Percentiles rank a stretch among this genome's conserved stretches.
These are phyloP conservation scores for Nannoperca obscura DNA, from an alignment of 2,797 vertebrate species.

Conservation along the genomic window DNA sequence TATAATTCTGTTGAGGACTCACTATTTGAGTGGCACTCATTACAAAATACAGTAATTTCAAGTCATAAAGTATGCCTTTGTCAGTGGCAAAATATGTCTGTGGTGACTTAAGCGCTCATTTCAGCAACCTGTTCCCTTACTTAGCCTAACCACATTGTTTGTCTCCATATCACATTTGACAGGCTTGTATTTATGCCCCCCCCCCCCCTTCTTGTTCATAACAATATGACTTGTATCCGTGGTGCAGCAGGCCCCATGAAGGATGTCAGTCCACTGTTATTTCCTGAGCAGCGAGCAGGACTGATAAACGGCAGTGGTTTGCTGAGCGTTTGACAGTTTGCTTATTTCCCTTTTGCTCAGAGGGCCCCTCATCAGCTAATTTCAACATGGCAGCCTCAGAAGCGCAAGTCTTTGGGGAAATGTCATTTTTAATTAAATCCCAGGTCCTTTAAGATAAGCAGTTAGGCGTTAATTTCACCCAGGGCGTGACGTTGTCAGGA, in stretches of 20 bases:
- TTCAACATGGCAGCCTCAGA: conserved; percentile 84
- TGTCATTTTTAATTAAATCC: conserved; percentile 91
- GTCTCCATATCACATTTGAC: conserved; percentile 74
- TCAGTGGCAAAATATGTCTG: conserved; percentile 35
- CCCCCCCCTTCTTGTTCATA: conserved; percentile 59
- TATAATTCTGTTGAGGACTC: conserved; percentile 35
- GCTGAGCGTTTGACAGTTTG: conserved; percentile 84
- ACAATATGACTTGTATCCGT: conserved; percentile 63
- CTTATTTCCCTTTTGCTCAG: conserved; percentile 83
- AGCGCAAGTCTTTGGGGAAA: conserved; percentile 85
- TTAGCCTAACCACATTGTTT: conserved; percentile 63
- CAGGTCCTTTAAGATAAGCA: conserved; percentile 87
- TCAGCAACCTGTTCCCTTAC: conserved; percentile 49
- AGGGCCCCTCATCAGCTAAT: conserved; percentile 84
- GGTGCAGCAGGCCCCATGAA: conserved; percentile 51
- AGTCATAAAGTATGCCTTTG: conserved; percentile 34
- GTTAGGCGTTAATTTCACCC: conserved; percentile 85
- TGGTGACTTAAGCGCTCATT: conserved; percentile 62
- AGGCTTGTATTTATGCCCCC: conserved; percentile 55
- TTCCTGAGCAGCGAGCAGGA: conserved; percentile 71
- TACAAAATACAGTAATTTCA: conserved; percentile 36
- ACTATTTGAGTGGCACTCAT: conserved; percentile 34
- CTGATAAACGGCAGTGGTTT: conserved; percentile 83
- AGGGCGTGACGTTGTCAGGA: conserved; percentile 79
- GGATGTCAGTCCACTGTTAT: conserved; percentile 73